phyloP scores from a whole-genome alignment of 1,140 invertebrate genomes.

The Chironomus tepperi region DNA sequence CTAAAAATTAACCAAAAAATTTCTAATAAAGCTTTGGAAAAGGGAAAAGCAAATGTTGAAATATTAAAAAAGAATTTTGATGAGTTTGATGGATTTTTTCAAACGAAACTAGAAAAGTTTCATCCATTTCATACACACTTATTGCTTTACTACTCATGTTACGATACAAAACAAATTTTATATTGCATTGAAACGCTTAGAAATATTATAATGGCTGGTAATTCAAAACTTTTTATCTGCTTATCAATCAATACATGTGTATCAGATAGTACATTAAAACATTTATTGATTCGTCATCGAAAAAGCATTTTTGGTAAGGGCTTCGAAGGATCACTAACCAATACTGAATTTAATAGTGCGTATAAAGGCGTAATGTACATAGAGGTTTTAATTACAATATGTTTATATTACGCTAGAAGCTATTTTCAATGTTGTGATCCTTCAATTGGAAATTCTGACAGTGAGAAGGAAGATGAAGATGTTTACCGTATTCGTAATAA shows the following conservation, averaged over 20 bases:
- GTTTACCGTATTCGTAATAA: conserved; percentile 36
- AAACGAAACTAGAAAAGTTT: conserved; percentile 43
- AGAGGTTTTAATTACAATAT: conserved; percentile 69
- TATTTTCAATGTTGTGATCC: conserved; percentile 57
- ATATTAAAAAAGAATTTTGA: conserved; percentile 35
- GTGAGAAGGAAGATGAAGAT: background rate
- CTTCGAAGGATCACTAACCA: conserved; percentile 60
- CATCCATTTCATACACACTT: conserved; percentile 77
- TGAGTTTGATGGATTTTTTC: conserved; percentile 17
- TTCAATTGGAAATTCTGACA: background rate
- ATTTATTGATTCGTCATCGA: conserved; percentile 63
- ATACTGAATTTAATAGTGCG: conserved; percentile 49
- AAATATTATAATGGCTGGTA: conserved; percentile 57
- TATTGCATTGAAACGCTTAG: conserved; percentile 70
- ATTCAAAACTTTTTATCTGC: conserved; percentile 64
- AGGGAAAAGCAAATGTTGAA: conserved; percentile 39
- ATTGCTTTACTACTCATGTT: conserved; percentile 70
- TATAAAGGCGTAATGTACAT: conserved; percentile 74
- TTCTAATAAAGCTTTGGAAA: conserved; percentile 35
- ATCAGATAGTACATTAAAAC: conserved; percentile 42
- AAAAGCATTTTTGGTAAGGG: conserved; percentile 74
- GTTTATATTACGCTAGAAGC: conserved; percentile 70
- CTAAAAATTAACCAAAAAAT: conserved; percentile 27
- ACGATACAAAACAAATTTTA: conserved; percentile 65
- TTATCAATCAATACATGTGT: conserved; percentile 61